These are phyloP conservation scores for Koerneria pararmatus DNA, from an alignment of 2,888 invertebrate species.

Conservation along the genomic window DNA sequence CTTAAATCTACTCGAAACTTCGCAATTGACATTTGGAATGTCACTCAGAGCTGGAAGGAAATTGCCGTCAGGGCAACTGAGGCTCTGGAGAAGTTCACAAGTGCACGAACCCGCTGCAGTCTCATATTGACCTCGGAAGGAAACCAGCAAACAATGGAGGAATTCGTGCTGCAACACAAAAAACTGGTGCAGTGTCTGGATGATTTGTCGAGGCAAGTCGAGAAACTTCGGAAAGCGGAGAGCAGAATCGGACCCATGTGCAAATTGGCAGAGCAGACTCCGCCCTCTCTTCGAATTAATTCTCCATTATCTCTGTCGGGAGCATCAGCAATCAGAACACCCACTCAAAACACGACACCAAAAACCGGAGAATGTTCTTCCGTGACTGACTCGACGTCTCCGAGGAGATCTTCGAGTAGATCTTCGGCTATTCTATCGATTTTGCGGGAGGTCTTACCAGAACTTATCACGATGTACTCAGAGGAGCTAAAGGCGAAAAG, in stretches of 20 bases:
- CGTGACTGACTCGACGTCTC: neutral
- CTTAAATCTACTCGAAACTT: slow-evolving; percentile 36
- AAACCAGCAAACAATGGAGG: slow-evolving; percentile 19
- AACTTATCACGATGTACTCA: slow-evolving; percentile 31
- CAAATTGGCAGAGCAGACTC: slow-evolving; percentile 25
- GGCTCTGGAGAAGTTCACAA: slow-evolving; percentile 28
- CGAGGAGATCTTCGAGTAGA: neutral
- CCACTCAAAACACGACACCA: neutral
- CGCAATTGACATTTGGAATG: slow-evolving; percentile 45
- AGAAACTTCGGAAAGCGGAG: slow-evolving; percentile 33
- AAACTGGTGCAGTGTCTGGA: slow-evolving; percentile 27
- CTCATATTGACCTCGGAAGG: slow-evolving; percentile 25
- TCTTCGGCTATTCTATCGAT: slow-evolving; percentile 28
- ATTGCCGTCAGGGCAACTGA: slow-evolving; percentile 26
- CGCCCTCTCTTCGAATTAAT: too few relatives aligned
- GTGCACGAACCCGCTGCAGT: slow-evolving; percentile 34
- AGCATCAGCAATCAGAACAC: neutral
- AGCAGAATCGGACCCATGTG: slow-evolving; percentile 32
- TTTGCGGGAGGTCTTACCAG: slow-evolving; percentile 28
- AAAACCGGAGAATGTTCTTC: neutral
- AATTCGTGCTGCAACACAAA: slow-evolving; percentile 27
- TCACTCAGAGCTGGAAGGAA: slow-evolving; percentile 39
- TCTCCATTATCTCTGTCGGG: slow-evolving; percentile 22
- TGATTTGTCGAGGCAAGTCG: slow-evolving; percentile 32
- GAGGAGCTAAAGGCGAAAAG: slow-evolving; percentile 29